These are phyloP conservation scores for Grammomys dolichurus DNA, from an alignment of 2,113 vertebrate genomes.

Conservation along the genomic window DNA sequence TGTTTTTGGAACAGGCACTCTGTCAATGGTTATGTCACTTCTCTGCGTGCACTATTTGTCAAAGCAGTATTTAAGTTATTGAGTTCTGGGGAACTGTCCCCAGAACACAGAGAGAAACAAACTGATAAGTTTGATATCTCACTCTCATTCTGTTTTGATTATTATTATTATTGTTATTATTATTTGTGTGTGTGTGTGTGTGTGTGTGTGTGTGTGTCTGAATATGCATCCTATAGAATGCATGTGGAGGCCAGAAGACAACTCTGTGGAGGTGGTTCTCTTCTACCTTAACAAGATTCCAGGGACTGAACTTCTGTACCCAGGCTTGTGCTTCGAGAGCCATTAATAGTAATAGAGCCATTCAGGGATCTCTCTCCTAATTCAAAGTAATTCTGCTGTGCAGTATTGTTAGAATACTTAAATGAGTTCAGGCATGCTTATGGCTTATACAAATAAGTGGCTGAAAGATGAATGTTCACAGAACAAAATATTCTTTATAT, in stretches of 20 bases:
- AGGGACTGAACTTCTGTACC: background rate
- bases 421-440: background rate
- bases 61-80: background rate
- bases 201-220: background rate
- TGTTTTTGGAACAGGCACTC: background rate
- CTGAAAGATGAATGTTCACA: slow-evolving; percentile 24
- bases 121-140: background rate
- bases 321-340: background rate
- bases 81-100: background rate
- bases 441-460: background rate
- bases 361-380: background rate
- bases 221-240: background rate
- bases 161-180: background rate
- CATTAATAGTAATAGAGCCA: background rate
- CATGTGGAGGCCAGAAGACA: background rate
- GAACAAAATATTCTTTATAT: slow-evolving; percentile 17
- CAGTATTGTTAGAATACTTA: background rate
- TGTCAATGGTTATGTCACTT: background rate
- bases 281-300: background rate
- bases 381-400: background rate
- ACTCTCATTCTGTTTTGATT: background rate
- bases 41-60: background rate
- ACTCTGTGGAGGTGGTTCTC: background rate
- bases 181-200: background rate
- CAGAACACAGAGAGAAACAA: background rate